A percentile compares a stretch with the other conserved stretches of the same genome.
These are phyloP conservation scores for Drosophila nigricruria DNA, from an alignment of 2,888 invertebrate genomes.

Conservation along the genomic window DNA sequence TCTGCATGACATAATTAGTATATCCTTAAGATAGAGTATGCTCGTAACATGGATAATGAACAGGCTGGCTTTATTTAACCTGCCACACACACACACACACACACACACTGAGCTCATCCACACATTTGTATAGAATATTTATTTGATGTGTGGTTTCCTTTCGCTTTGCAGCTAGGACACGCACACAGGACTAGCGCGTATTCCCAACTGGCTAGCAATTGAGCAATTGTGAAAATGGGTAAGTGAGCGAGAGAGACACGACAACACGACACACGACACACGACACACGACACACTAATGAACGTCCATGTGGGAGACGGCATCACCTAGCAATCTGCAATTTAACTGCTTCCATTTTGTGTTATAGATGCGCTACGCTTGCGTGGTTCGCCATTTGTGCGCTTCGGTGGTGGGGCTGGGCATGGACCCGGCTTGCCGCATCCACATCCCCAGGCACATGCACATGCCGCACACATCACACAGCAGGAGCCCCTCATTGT, in stretches of 20 bases:
- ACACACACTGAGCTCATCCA: background rate
- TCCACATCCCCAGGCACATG: constrained; percentile 3
- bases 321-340: constrained; percentile 24
- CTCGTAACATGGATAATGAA: constrained; percentile 64
- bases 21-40: background rate
- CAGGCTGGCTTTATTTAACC: constrained; percentile 55
- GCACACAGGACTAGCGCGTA: constrained; percentile 46
- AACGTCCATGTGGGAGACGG: constrained; percentile 33
- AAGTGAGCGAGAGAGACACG: constrained; percentile 45
- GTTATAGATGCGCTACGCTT: constrained; percentile 86
- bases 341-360: constrained; percentile 10
- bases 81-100: constrained; percentile 22
- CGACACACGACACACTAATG: constrained; percentile 41
- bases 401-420: constrained; percentile 83
- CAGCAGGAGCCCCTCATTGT: constrained; percentile 92
- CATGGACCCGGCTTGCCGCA: constrained; percentile 39
- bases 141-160: constrained; percentile 43
- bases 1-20: background rate
- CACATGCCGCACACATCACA: constrained; percentile 63
- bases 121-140: constrained; percentile 29
- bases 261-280: background rate
- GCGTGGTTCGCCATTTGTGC: constrained; percentile 89
- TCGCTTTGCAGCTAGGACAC: constrained; percentile 54
- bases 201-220: constrained; percentile 69
- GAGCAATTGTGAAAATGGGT: constrained; percentile 69